These are phyloP conservation scores for Ophion obscuratus DNA, from an alignment of 2,888 invertebrate species.

Conservation along the genomic window DNA sequence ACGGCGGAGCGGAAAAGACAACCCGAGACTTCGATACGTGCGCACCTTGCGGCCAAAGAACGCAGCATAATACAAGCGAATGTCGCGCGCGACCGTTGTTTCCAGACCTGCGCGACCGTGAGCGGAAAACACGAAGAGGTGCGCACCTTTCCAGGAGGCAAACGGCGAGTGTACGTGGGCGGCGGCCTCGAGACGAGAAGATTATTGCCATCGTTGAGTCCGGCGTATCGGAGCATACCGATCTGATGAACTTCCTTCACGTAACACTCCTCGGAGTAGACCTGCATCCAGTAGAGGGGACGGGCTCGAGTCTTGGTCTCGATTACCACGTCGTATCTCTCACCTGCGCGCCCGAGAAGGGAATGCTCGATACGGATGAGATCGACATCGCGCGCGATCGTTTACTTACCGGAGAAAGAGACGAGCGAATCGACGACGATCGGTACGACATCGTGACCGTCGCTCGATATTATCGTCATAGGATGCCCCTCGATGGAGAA, in stretches of 20 bases:
- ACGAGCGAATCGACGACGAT: slow-evolving; percentile 81
- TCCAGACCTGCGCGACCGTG: neutral
- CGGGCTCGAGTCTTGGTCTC: slow-evolving; percentile 89
- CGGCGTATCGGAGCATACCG: slow-evolving; percentile 70
- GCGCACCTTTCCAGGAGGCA: slow-evolving; percentile 41
- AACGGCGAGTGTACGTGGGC: slow-evolving; percentile 11
- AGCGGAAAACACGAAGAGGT: neutral
- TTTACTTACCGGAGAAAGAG: slow-evolving; percentile 84
- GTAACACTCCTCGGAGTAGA: slow-evolving; percentile 68
- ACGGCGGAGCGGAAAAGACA: neutral
- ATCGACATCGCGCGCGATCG: neutral
- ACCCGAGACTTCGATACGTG: too few species aligned
- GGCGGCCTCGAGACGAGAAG: neutral
- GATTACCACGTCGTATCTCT: slow-evolving; percentile 94
- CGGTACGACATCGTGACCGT: slow-evolving; percentile 85
- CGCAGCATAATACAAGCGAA: too few species aligned
- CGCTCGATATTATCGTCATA: slow-evolving; percentile 85
- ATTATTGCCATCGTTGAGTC: neutral
- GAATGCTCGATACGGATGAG: neutral
- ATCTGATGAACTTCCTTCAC: slow-evolving; percentile 62
- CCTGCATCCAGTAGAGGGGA: slow-evolving; percentile 85
- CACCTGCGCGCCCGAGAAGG: slow-evolving; percentile 85
- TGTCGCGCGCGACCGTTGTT: neutral
- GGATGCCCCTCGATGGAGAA: slow-evolving; percentile 84
- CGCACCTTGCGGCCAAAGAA: too few species aligned